Conservation (phyloP, 2,113 vertebrate species). For the Otus sunia region DNA sequence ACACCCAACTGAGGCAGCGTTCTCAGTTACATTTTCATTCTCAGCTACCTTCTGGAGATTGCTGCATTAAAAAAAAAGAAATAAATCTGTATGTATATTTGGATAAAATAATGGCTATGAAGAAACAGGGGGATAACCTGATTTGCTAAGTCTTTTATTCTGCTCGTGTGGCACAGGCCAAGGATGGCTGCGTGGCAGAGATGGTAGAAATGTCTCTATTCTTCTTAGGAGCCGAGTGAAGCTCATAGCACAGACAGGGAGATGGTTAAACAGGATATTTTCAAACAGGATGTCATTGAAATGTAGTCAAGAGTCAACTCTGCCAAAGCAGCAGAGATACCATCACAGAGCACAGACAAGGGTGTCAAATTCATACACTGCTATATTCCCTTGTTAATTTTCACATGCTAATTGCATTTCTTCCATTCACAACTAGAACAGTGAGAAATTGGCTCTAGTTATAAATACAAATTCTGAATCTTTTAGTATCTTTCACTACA, state of each 20-base stretch:
- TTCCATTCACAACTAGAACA: background rate
- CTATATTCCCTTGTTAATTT: background rate
- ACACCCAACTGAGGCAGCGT: background rate
- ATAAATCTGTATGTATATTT: background rate
- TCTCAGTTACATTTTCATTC: background rate
- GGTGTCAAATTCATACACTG: background rate
- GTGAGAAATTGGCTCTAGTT: background rate
- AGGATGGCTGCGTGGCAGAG: background rate
- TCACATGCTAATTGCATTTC: background rate
- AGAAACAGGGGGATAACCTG: background rate
- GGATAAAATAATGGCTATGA: background rate
- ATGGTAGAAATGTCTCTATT: background rate
- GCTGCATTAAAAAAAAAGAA: background rate
- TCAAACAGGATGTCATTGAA: background rate
- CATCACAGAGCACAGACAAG: background rate
- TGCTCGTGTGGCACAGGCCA: rapidly evolving
- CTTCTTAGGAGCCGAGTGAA: background rate
- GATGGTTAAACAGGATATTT: background rate
- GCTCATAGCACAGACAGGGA: background rate
- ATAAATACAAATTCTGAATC: background rate
- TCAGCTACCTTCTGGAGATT: background rate
- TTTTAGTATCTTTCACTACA: background rate
- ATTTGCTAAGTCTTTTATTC: background rate
- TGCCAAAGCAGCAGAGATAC: background rate
- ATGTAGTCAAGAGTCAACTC: background rate